Evolutionary conservation across 2,888 invertebrate genomes (phyloP).

Genomic region (Listrodromus nycthemerus): DNA sequence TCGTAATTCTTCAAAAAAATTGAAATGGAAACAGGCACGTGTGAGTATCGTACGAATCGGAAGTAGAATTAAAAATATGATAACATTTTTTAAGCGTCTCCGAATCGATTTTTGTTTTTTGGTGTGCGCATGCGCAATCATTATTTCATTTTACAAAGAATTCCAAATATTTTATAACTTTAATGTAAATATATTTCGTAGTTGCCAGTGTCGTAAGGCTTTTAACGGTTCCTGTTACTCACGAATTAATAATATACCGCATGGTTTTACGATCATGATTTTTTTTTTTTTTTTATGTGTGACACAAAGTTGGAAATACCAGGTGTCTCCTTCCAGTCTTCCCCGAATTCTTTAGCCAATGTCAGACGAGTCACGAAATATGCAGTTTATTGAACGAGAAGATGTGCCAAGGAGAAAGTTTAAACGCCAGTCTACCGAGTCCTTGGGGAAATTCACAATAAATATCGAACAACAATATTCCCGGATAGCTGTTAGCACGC

Average conservation of each 20-base stretch:
- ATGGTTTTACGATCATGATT: not conserved
- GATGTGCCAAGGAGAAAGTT: slow-evolving; percentile 61
- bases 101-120: no score
- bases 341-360: slow-evolving; percentile 28
- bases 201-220: not conserved
- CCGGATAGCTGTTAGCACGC: slow-evolving; percentile 1
- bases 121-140: no score
- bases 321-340: not conserved
- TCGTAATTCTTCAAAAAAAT: no score
- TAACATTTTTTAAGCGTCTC: no score
- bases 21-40: no score
- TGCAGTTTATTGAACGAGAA: slow-evolving; percentile 40
- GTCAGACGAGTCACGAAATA: slow-evolving; percentile 15
- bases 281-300: not conserved
- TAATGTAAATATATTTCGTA: not conserved
- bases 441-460: slow-evolving; percentile 35
- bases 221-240: not conserved
- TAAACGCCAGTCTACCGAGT: slow-evolving; percentile 6
- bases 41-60: no score
- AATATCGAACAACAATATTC: slow-evolving; percentile 26
- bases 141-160: no score
- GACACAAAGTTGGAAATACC: slow-evolving; percentile 12
- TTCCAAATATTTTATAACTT: no score
- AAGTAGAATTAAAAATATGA: no score
- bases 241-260: not conserved